phyloP scores from a whole-genome alignment of 2,113 vertebrate species.

The Vidua macroura region DNA sequence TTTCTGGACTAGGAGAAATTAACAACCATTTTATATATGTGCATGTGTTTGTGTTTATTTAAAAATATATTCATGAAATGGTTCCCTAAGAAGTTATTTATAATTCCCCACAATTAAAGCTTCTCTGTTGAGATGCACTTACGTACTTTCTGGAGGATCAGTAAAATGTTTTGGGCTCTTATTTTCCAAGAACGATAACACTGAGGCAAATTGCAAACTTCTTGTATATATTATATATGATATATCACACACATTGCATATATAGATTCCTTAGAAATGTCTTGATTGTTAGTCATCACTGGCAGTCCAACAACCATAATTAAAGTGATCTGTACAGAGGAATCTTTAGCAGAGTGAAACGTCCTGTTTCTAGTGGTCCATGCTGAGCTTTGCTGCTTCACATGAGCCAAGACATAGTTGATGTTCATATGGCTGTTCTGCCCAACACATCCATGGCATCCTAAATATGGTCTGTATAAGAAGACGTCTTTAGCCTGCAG shows the following conservation, averaged over 20 bases:
- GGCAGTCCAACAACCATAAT: background rate
- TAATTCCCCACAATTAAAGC: background rate
- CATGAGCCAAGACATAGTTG: rapidly evolving
- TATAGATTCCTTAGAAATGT: background rate
- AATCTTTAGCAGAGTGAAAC: background rate
- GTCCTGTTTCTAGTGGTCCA: background rate
- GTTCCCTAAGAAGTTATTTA: background rate
- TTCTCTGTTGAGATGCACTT: background rate
- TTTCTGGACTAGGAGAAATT: background rate
- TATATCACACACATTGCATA: background rate
- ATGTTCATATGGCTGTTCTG: background rate
- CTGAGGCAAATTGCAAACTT: background rate
- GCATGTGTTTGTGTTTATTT: background rate
- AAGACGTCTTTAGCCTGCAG: background rate
- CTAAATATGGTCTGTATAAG: background rate
- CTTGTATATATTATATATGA: background rate
- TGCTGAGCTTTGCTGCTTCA: background rate
- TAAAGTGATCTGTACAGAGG: background rate
- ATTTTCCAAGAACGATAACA: background rate
- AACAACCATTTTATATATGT: background rate
- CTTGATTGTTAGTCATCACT: background rate
- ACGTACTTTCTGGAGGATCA: background rate
- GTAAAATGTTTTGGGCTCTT: background rate
- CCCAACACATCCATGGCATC: background rate
- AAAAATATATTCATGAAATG: background rate